Base-by-base conservation (phyloP, 2,888 invertebrate genomes). In the Agrenia bidenticulata region DNA sequence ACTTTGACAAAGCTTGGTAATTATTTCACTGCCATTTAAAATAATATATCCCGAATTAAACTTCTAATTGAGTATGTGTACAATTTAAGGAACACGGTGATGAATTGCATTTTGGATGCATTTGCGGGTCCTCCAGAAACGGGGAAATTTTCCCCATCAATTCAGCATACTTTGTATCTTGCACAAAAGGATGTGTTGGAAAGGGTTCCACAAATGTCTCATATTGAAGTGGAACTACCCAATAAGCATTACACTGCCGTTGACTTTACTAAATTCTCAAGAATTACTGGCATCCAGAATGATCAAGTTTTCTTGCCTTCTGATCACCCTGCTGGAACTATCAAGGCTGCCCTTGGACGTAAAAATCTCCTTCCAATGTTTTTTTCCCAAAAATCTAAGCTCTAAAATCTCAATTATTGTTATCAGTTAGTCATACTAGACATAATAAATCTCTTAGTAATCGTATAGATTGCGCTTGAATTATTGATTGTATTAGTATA, bases 161-260 rank as follows among this genome's bases (percentile, higher is more conserved):
- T 90, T 0, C 90, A 91, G 78, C 86, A 90, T 76, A 90, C 90
- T 0, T 79, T 90, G 26, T 89, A 89, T 77, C 82, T 89, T 63
- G 85, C 88, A 0, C 85, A 88, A 77, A 88, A 86, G 78, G 83
- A 85, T 65, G 85, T 87, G 2, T 80, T 91, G 50, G 86, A 88
- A 76, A 85, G 84, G 79, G 82, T 89, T 55, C 82, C 86, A 1
- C 87, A 88, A 84, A 88, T 88, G 81, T 75, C 63, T 26, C 64
- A 66, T 57, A 69, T 78, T 76, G 53, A 82, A 89, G 45, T 45
- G 17, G 39, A 56, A 24, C 61, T 70, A 19, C 90, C 91, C 0
- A 91, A 91, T 80, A 89, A 89, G 77, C 90, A 91, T 78, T 90
- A 90, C 78, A 85, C 88, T 76, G 86, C 85, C 74, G 85, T 90